A percentile compares a stretch with the other conserved stretches of the same genome.
phyloP scores from a whole-genome alignment of 2,888 invertebrate species.

The Clitarchus hookeri region DNA sequence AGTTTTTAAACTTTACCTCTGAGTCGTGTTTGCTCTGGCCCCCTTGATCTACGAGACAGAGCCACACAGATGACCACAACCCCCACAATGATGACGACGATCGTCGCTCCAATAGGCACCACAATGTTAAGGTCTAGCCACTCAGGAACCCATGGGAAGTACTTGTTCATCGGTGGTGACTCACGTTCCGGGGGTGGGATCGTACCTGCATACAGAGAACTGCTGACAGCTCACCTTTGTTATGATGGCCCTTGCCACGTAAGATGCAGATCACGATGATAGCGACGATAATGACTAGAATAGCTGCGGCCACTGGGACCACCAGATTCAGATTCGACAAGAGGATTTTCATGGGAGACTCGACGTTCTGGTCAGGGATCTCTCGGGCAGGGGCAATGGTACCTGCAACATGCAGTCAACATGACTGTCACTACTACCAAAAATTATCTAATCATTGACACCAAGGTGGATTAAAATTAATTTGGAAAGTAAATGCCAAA shows the following conservation, averaged over 20 bases:
- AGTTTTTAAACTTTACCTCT: slow-evolving; percentile 63
- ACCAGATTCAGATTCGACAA: slow-evolving; percentile 91
- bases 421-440: background rate
- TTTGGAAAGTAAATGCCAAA: background rate
- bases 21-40: slow-evolving; percentile 71
- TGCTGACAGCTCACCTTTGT: slow-evolving; percentile 74
- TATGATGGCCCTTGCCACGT: slow-evolving; percentile 79
- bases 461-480: background rate
- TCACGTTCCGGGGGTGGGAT: slow-evolving; percentile 67
- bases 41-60: slow-evolving; percentile 73
- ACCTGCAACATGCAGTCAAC: slow-evolving; percentile 72
- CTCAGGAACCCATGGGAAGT: slow-evolving; percentile 78
- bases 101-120: slow-evolving; percentile 86
- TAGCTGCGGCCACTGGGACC: slow-evolving; percentile 89
- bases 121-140: slow-evolving; percentile 90
- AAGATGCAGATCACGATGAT: slow-evolving; percentile 92
- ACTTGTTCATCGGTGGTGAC: slow-evolving; percentile 56
- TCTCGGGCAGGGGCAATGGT: slow-evolving; percentile 91
- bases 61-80: slow-evolving; percentile 90
- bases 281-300: slow-evolving; percentile 91
- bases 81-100: slow-evolving; percentile 88
- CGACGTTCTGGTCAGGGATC: slow-evolving; percentile 69
- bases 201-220: slow-evolving; percentile 65
- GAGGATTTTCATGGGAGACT: slow-evolving; percentile 85
- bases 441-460: background rate